Evolutionary conservation across 2,888 invertebrate genomes (phyloP).

Genomic region (Diaprepes abbreviatus): DNA sequence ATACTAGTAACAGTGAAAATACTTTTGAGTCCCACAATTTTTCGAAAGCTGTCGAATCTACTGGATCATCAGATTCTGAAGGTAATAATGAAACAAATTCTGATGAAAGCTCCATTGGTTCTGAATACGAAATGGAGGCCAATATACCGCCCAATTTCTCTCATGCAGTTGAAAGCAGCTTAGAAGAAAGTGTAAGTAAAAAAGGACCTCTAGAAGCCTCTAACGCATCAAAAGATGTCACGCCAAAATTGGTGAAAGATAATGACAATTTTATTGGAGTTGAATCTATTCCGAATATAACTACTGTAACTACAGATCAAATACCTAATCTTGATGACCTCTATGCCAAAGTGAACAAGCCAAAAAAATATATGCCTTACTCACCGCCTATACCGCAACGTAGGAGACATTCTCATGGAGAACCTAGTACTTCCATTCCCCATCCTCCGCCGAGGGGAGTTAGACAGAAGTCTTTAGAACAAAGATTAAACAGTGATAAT

Average conservation of each 20-base stretch:
- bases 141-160: conserved; percentile 18
- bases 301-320: neutral
- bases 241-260: no score
- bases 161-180: conserved; percentile 21
- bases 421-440: conserved; percentile 9
- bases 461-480: conserved; percentile 62
- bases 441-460: conserved; percentile 55
- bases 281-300: neutral
- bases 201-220: no score
- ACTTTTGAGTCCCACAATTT: conserved; percentile 48
- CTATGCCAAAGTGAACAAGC: conserved; percentile 58
- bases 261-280: neutral
- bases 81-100: conserved; percentile 13
- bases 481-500: conserved; percentile 49
- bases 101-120: conserved; percentile 33
- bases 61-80: conserved; percentile 37
- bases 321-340: conserved; percentile 52
- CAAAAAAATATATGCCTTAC: conserved; percentile 22
- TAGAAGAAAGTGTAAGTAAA: conserved; percentile 6
- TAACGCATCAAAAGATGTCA: no score
- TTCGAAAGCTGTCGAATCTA: conserved; percentile 51
- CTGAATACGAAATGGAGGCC: conserved; percentile 31
- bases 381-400: conserved; percentile 58
- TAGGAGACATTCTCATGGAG: conserved; percentile 40
- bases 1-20: conserved; percentile 19